These are phyloP conservation scores for Tinea semifulvella DNA, from an alignment of 2,888 invertebrate species.

Conservation along the genomic window DNA sequence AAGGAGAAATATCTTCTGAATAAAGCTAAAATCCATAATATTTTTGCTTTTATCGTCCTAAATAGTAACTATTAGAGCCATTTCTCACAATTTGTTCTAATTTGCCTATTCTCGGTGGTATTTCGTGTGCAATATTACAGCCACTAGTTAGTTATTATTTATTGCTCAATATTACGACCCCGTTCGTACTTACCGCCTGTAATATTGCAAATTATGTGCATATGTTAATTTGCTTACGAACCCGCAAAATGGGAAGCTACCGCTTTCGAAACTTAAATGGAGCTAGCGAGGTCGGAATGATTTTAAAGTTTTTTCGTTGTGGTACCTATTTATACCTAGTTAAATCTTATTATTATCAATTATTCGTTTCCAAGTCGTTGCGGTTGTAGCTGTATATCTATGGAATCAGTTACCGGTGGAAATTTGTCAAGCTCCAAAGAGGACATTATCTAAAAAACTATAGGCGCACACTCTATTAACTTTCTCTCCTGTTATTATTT, in stretches of 20 bases:
- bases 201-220: slow-evolving; percentile 23
- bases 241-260: neutral
- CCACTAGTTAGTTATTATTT: slow-evolving; percentile 24
- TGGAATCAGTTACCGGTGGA: too few species aligned
- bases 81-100: slow-evolving; percentile 18
- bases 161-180: slow-evolving; percentile 22
- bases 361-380: too few species aligned
- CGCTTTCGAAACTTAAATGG: neutral
- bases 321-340: too few species aligned
- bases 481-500: too few species aligned
- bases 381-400: too few species aligned
- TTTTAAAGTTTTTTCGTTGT: too few species aligned
- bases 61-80: slow-evolving; percentile 4
- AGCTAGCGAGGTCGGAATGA: too few species aligned
- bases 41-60: slow-evolving; percentile 1
- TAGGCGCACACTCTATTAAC: too few species aligned
- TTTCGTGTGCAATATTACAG: slow-evolving; percentile 20
- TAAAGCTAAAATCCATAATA: neutral
- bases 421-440: too few species aligned
- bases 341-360: too few species aligned
- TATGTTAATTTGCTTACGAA: slow-evolving; percentile 21
- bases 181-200: slow-evolving; percentile 21
- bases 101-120: slow-evolving; percentile 17
- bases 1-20: too few species aligned
- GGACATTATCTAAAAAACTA: too few species aligned